Evolutionary conservation across 2,797 vertebrate species (phyloP), one percentile per base, ranked within the genome.

Genomic region (Pipistrellus pipistrellus): DNA sequence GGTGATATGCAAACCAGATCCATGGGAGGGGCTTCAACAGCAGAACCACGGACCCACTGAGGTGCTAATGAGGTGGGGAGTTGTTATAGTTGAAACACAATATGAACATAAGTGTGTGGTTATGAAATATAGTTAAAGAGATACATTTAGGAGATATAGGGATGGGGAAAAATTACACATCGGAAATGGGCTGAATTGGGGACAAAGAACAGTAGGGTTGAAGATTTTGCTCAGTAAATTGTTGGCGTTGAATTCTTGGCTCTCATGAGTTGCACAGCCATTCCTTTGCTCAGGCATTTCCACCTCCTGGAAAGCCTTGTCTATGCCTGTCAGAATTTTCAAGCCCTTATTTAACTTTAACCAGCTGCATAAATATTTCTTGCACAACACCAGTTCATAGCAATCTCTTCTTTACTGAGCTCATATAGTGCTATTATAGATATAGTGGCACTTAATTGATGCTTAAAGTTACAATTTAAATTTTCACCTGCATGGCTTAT

Each of bases 331-430:
- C 93, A 95, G 95, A 95, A 88, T 93, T 85, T 78, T 95, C 81
- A 83, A 91, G 82, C 83, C 53, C 85, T 88, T 92, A 76, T 92
- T 96, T 94, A 96, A 94, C 85, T 91, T 93, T 88, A 92, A 73
- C 90, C 95, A 95, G 92, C 93, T 96, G 92, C 92, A 78, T 73
- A 96, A 88, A 93, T 93, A 88, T 96, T 95, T 96, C 95, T 94
- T 95, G 91, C 88, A 44, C 75, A 93, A 38, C 81, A 48, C 69
- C 68, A 25, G 87, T 85, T 94, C 73, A 90, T 41, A 89, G 76
- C 81, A 59, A 8, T 76, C 51, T 64, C 76, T 73, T 69, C 72
- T 93, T 69, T 90, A 46, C 80, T 86, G 11, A 68, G 41, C 57
- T 72, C 69, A 78, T 72, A 69, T 44, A 41, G n/a, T 73, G 76